Evolutionary conservation across 2,113 vertebrate species (phyloP).

Genomic region (Helogale parvula): DNA sequence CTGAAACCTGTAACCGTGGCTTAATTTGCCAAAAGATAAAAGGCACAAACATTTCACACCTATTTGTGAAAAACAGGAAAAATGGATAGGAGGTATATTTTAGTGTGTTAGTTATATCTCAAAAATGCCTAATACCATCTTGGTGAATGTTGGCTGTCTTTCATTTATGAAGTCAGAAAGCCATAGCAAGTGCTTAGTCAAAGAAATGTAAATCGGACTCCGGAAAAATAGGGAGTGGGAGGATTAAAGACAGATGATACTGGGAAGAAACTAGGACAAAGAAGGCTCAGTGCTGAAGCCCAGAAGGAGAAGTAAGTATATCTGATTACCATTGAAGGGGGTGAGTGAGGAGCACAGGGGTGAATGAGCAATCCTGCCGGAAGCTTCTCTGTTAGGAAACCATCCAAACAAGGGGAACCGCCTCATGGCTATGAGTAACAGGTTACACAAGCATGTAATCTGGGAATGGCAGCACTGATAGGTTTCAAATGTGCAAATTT

Average conservation of each 20-base stretch:
- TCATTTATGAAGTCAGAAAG: constrained; percentile 7
- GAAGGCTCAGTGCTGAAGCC: background rate
- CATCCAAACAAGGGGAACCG: background rate
- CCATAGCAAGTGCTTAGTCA: background rate
- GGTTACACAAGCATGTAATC: background rate
- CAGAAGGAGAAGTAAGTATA: background rate
- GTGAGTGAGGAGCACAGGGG: background rate
- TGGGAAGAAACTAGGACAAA: background rate
- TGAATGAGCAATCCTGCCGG: background rate
- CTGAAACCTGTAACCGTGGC: background rate
- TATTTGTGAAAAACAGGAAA: background rate
- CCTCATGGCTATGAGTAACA: background rate
- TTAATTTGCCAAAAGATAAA: background rate
- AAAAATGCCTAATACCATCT: background rate
- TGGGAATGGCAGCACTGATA: background rate
- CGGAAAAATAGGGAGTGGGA: background rate
- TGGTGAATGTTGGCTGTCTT: background rate
- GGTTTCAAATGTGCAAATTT: background rate
- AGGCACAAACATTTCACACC: background rate
- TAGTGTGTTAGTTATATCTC: background rate
- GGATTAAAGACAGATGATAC: background rate
- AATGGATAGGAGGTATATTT: background rate
- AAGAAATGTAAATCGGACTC: background rate
- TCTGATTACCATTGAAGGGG: background rate
- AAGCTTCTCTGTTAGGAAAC: background rate